Evolutionary conservation across 2,888 invertebrate species (phyloP), one percentile per base, ranked within the genome.

Genomic region (Clivina fossor): DNA sequence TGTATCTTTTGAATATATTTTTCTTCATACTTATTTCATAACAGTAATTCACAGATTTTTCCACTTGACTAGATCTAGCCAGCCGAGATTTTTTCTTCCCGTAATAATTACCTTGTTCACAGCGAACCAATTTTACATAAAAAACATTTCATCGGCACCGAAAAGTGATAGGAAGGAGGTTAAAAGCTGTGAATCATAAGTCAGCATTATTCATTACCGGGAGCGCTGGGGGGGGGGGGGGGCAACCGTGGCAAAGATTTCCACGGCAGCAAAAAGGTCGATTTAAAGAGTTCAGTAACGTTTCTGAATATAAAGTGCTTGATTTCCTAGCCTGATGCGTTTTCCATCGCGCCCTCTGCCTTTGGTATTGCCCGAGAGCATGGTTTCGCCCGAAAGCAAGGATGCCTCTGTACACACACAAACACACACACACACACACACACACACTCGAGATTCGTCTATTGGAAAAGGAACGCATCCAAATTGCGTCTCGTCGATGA

Each of bases 291-390:
- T 41, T 41, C 51, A 50, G 32, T 24, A 44, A 44, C 53, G 44
- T 44, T 43, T 53, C 44, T 44, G 53, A 53, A 53, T 53, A 53
- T 53, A 53, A 53, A 53, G 53, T 44, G 44, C 35, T 53, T 53
- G 53, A 53, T 53, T 53, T 44, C 44, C 37, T 38, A 40, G 30
- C 4, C 9, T 37, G 44, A 44, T 37, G 40, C 37, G 51, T 18
- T 22, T 24, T 35, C 18, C 30, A 46, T 32, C 32, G 46, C 13
- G 8, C 11, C 11, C 2, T 5, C 4, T 32, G 15, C 32, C 11
- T 15, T 32, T 32, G 32, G 15, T 32, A n/a, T n/a, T n/a, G n/a
- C n/a, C n/a, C n/a, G n/a, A n/a, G n/a, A n/a, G n/a, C n/a, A n/a
- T n/a, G n/a, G n/a, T n/a, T n/a, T n/a, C n/a, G n/a, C n/a, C n/a